Evolutionary conservation across 2,888 invertebrate genomes (phyloP).

Genomic region (Maniola hyperantus): DNA sequence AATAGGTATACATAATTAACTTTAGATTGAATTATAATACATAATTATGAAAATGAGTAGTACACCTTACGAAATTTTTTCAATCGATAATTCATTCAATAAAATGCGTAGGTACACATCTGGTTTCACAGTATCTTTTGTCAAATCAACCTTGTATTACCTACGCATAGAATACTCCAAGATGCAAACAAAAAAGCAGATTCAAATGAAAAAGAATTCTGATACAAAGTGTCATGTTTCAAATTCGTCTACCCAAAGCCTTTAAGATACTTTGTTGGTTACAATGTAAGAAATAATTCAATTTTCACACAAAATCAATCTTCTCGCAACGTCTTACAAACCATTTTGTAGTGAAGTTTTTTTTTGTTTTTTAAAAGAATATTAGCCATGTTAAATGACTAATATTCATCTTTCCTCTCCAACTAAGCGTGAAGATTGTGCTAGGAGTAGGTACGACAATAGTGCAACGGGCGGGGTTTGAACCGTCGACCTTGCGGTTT

Average conservation of each 20-base stretch:
- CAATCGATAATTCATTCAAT: constrained; percentile 3
- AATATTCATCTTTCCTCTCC: too few relatives aligned
- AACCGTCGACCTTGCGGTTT: too few relatives aligned
- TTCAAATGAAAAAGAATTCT: not conserved
- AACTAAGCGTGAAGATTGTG: too few relatives aligned
- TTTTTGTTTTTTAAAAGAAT: too few relatives aligned
- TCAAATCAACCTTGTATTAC: not conserved
- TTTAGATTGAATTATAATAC: too few relatives aligned
- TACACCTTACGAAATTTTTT: constrained; percentile 1
- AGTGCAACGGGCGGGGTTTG: too few relatives aligned
- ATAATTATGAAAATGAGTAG: not conserved
- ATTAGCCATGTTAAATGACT: too few relatives aligned
- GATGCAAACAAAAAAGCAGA: not conserved
- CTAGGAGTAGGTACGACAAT: too few relatives aligned
- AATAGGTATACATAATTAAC: too few relatives aligned
- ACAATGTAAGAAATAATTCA: not conserved
- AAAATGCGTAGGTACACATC: not conserved
- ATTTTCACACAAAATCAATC: not conserved
- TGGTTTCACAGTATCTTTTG: not conserved
- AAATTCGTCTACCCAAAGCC: not conserved
- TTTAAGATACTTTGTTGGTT: not conserved
- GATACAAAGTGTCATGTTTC: not conserved
- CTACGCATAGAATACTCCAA: not conserved
- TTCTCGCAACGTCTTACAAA: constrained; percentile 34
- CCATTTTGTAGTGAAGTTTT: too few relatives aligned